Evolutionary conservation across 2,797 vertebrate genomes (phyloP), one percentile per base, ranked within the genome.

Genomic region (Buphagus erythrorhynchus): DNA sequence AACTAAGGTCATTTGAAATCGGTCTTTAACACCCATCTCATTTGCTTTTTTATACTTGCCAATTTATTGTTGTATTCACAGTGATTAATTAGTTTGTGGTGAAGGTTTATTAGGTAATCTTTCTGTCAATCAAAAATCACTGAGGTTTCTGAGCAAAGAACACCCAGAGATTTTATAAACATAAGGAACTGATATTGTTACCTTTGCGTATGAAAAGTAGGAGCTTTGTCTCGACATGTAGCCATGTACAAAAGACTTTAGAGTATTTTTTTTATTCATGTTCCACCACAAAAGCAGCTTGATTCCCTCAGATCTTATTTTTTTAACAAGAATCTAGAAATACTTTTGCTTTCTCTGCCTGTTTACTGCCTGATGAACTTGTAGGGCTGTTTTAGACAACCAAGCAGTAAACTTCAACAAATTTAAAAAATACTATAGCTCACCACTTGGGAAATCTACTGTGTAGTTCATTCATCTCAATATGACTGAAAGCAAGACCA

Each of bases 21-120:
- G 16, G 94, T 90, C 96, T 95, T 97, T 92, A 94, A 97, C 97
- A 97, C 97, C 97, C 95, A 97, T 96, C 96, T 98, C 97, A 97
- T 98, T 98, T 97, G 88, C 96, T 95, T 97, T 97, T 97, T 97
- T 97, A 98, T 97, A 97, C 97, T 94, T 97, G 96, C 94, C 97
- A 97, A 96, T 97, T 98, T 95, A 97, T 86, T 72, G 93, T 97
- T 98, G 97, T 95, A 97, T 98, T 98, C 96, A 88, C 92, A 95
- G 86, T 97, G 97, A 98, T 98, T 98, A 98, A 98, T 98, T 98
- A 97, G 96, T 97, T 98, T 97, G 97, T 97, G 96, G 96, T 94
- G 96, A 95, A 97, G 93, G 91, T 98, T 98, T 98, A 98, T 98
- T 97, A 98, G 97, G 97, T 97, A 97, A 97, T 98, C 96, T 98